These are phyloP conservation scores for Gari tellinella DNA, from an alignment of 2,888 invertebrate species.

Conservation along the genomic window DNA sequence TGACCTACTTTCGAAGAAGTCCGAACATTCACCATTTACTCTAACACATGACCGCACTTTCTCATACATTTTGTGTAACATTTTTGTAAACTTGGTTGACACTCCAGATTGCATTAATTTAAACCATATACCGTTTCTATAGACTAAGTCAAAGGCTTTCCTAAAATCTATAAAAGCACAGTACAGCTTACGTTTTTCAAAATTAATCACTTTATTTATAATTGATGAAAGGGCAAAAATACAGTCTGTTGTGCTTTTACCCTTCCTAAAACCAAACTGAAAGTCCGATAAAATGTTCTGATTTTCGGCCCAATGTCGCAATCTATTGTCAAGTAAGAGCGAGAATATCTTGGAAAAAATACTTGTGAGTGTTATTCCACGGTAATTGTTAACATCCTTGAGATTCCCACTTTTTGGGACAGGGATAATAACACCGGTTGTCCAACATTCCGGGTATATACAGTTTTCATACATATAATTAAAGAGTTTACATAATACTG, in stretches of 20 bases:
- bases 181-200: slow-evolving; percentile 11
- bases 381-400: slow-evolving; percentile 10
- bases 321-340: slow-evolving; percentile 5
- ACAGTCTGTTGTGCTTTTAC: slow-evolving; percentile 18
- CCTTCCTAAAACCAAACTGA: slow-evolving; percentile 31
- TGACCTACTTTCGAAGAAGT: slow-evolving; percentile 23
- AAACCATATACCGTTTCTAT: slow-evolving; percentile 19
- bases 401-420: slow-evolving; percentile 25
- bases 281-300: slow-evolving; percentile 6
- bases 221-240: slow-evolving; percentile 15
- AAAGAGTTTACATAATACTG: slow-evolving; percentile 19
- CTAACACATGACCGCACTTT: slow-evolving; percentile 12
- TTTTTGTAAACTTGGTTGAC: slow-evolving; percentile 19
- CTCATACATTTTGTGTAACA: slow-evolving; percentile 14
- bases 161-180: slow-evolving; percentile 28
- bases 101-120: slow-evolving; percentile 13
- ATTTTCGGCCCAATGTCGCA: not conserved
- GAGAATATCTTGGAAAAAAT: slow-evolving; percentile 23
- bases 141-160: slow-evolving; percentile 25
- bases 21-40: slow-evolving; percentile 4
- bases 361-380: slow-evolving; percentile 15
- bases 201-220: slow-evolving; percentile 6
- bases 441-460: slow-evolving; percentile 10
- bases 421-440: slow-evolving; percentile 9
- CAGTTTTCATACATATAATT: slow-evolving; percentile 12